Conservation (phyloP, 30 jellyfish, hydroid and myxozoan genomes). For the Sanderia malayensis region DNA sequence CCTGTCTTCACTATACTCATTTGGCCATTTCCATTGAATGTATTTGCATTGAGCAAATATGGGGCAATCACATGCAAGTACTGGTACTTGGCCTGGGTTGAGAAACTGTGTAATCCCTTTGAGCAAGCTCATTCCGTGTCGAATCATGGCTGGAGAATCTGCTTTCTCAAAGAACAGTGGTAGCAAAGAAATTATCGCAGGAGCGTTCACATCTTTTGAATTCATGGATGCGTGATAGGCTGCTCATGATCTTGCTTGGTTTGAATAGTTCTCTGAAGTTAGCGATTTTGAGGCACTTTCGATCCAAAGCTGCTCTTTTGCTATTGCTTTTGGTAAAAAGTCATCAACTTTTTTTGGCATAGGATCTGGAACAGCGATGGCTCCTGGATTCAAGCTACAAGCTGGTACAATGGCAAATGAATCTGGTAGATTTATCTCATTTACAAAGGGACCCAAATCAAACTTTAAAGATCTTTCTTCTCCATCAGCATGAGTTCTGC, state of each 20-base stretch:
- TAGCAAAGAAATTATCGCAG: constrained; percentile 12
- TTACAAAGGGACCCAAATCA: constrained; percentile 24
- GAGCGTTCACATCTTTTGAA: too few relatives aligned
- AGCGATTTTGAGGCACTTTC: constrained; percentile 4
- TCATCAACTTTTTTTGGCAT: constrained; percentile 1
- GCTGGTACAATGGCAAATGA: constrained; percentile 25
- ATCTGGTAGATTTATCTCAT: constrained; percentile 8
- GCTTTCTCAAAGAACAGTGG: constrained; percentile 47
- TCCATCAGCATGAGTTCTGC: constrained; percentile 5
- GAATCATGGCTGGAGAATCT: constrained; percentile 32
- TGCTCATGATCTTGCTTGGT: constrained; percentile 45
- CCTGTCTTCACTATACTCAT: constrained; percentile 22
- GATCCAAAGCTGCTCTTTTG: constrained; percentile 21
- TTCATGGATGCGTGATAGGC: constrained; percentile 38
- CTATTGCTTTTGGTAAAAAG: constrained; percentile 13
- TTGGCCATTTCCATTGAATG: constrained; percentile 45
- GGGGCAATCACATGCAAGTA: constrained; percentile 43
- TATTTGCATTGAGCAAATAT: constrained; percentile 42
- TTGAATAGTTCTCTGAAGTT: constrained; percentile 11
- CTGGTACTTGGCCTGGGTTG: constrained; percentile 62
- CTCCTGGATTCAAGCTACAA: constrained; percentile 20
- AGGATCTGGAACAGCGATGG: constrained; percentile 20
- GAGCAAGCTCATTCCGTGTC: constrained; percentile 20
- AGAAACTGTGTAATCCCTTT: constrained; percentile 19
- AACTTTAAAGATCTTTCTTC: constrained; percentile 7